phyloP scores from a whole-genome alignment of 1,140 invertebrate species.

The Radopholus similis region DNA sequence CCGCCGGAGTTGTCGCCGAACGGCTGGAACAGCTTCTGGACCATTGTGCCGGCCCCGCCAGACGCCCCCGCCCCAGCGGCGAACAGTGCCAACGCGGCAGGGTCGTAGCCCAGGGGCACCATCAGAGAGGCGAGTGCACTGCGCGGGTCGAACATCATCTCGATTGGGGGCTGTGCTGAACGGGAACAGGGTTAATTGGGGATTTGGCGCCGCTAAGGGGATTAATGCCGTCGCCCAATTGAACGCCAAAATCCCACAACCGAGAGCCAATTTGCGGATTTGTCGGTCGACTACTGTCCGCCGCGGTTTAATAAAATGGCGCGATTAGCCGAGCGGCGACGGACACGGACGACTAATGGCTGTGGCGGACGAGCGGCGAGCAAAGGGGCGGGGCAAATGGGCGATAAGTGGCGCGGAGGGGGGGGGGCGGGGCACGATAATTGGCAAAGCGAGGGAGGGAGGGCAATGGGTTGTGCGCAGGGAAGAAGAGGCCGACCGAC shows the following conservation, averaged over 20 bases:
- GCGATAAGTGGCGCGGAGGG: not conserved
- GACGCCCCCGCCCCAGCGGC: not conserved
- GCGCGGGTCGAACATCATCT: constrained; percentile 20
- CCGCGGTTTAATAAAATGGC: not conserved
- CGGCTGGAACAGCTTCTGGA: not conserved
- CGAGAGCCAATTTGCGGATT: too few species aligned
- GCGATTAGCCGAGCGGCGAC: constrained; percentile 2
- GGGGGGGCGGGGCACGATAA: not conserved
- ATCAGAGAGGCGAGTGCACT: constrained; percentile 7
- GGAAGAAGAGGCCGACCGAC: too few species aligned
- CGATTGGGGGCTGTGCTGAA: not conserved
- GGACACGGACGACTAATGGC: too few species aligned
- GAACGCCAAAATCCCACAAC: too few species aligned
- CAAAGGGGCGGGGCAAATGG: not conserved
- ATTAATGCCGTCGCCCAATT: too few species aligned
- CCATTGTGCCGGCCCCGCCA: not conserved
- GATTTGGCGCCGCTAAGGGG: not conserved
- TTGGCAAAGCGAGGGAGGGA: not conserved
- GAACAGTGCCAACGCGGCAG: not conserved
- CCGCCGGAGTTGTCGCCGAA: not conserved
- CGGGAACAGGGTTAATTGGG: not conserved
- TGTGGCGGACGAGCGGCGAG: not conserved
- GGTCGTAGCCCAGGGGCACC: not conserved
- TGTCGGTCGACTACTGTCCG: not conserved
- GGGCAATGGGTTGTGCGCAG: too few species aligned